These are phyloP conservation scores for Adelosebastes latens DNA, from an alignment of 2,797 vertebrate species.

Conservation along the genomic window DNA sequence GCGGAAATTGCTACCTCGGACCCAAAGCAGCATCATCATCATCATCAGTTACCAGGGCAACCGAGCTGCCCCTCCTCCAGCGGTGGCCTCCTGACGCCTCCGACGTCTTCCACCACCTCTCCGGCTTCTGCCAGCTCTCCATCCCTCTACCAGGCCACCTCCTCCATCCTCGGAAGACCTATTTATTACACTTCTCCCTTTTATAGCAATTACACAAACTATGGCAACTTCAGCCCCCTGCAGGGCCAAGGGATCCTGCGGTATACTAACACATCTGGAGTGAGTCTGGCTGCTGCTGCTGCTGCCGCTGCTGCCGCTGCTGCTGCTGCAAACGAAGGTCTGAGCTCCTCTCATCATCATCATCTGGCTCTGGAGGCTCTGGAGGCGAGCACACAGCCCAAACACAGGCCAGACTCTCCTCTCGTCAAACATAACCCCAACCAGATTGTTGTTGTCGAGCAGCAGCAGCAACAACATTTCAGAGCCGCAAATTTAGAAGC, in stretches of 20 bases:
- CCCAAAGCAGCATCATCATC: conserved; percentile 85
- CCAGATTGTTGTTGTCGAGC: conserved; percentile 81
- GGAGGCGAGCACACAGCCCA: conserved; percentile 84
- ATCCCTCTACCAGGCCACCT: conserved; percentile 88
- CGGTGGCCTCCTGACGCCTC: conserved; percentile 81
- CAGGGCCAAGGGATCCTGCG: conserved; percentile 96
- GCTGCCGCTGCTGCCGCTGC: conserved; percentile 60
- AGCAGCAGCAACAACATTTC: conserved; percentile 85
- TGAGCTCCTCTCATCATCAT: conserved; percentile 69
- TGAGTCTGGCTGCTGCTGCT: conserved; percentile 77
- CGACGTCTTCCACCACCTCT: conserved; percentile 84
- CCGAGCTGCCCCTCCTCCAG: conserved; percentile 80
- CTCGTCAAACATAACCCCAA: conserved; percentile 89
- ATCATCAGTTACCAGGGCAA: conserved; percentile 71
- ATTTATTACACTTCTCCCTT: conserved; percentile 99
- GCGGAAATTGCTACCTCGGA: conserved; percentile 99
- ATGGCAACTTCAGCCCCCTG: conserved; percentile 95
- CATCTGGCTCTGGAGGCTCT: conserved; percentile 49
- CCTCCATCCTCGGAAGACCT: conserved; percentile 94
- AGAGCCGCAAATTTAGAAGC: conserved; percentile 89
- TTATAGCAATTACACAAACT: conserved; percentile 98
- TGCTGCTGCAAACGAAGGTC: conserved; percentile 85
- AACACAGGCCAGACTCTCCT: conserved; percentile 89
- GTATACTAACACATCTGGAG: conserved; percentile 88
- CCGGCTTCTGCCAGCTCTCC: conserved; percentile 81